A percentile compares a stretch with the other conserved stretches of the same genome.
phyloP scores from a whole-genome alignment of 2,797 vertebrate species.

The Fistularia tabacaria region DNA sequence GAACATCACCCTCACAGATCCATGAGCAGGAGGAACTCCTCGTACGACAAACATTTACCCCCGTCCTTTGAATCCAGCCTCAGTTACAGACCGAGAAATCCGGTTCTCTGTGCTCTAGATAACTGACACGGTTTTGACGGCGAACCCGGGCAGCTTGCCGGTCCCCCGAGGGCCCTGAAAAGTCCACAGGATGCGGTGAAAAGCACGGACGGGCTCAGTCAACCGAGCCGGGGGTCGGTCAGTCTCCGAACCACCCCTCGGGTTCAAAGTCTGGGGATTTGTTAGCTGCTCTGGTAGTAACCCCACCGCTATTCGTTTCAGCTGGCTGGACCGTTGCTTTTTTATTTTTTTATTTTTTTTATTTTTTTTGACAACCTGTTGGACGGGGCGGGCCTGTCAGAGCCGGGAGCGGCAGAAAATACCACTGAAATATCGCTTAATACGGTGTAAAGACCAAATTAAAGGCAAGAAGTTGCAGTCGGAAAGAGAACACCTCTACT shows the following conservation, averaged over 20 bases:
- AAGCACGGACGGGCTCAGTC: constrained; percentile 36
- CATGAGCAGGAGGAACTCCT: too few relatives aligned
- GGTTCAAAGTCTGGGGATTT: constrained; percentile 52
- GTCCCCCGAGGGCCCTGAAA: constrained; percentile 20
- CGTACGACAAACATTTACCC: too few relatives aligned
- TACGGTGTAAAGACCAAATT: neutral
- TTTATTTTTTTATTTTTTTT: too few relatives aligned
- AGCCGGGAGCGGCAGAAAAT: too few relatives aligned
- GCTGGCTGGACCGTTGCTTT: constrained; percentile 28
- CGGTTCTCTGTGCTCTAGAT: constrained; percentile 15
- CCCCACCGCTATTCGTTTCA: constrained; percentile 45
- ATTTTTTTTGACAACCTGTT: constrained; percentile 53
- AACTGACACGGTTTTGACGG: constrained; percentile 10
- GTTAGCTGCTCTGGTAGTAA: constrained; percentile 48
- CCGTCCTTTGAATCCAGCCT: too few relatives aligned
- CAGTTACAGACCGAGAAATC: too few relatives aligned
- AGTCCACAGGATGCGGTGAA: constrained; percentile 9
- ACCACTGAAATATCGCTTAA: constrained; percentile 41
- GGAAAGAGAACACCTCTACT: too few relatives aligned
- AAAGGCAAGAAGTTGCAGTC: too few relatives aligned
- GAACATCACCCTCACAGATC: too few relatives aligned
- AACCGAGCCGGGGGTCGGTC: constrained; percentile 46
- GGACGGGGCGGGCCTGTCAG: constrained; percentile 55
- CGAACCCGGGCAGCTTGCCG: constrained; percentile 16
- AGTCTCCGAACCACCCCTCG: constrained; percentile 38